Base-by-base conservation (phyloP, 2,888 invertebrate species). In the Polietes domitor region DNA sequence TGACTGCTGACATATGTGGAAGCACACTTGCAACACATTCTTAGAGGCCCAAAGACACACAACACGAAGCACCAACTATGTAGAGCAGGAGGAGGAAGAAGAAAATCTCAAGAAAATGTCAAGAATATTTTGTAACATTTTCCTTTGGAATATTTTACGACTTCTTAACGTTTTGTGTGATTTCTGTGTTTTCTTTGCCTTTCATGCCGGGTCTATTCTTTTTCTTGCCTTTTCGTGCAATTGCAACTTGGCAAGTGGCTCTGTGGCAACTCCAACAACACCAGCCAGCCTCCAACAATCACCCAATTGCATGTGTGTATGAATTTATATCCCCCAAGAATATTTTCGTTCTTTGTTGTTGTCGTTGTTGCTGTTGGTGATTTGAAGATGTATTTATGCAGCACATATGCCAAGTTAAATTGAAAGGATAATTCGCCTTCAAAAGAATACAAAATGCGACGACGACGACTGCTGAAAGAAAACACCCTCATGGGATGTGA, bases 351-450 rank as follows among this genome's bases (percentile, higher is more conserved):
- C 71, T 32, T 32, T 32, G 3, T 32, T 32, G 43, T 37, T 61
- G 24, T 24, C 24, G 21, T 43, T 41, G 19, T 68, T 53, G 19
- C 5, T 2, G 9, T 24, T 37, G 19, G 19, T 37, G 10, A 68
- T 41, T 68, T 68, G 68, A 72, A 76, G 73, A 81, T 82, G 78
- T 77, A 82, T 84, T 84, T 84, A 84, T 84, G 83, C 81, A 77
- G 87, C 89, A 90, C 91, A 91, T 89, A 91, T 90, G 90, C 90
- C 90, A 90, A 91, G 90, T 90, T 88, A 91, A 90, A 90, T 90
- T 90, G 90, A 90, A 90, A 91, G 91, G 91, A 90, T 90, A 90
- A 90, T 90, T 91, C 90, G 90, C 91, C 91, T 91, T 91, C 89
- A 90, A 84, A 84, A 76, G 75, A 84, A 73, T 68, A 68, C 68